Conservation (phyloP, 1,140 invertebrate genomes). For the Sycobia sp. region DNA sequence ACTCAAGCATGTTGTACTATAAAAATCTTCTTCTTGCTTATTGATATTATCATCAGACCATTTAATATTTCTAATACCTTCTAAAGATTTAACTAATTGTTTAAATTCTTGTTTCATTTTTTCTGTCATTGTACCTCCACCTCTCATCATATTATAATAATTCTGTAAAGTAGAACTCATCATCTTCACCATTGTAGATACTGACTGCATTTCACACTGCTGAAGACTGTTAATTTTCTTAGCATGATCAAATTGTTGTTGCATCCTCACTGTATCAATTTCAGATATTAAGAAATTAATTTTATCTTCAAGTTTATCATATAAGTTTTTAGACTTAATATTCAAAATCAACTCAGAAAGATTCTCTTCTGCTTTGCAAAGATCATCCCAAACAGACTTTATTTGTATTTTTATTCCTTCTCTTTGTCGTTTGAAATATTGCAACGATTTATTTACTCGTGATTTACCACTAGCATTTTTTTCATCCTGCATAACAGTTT, state of each 20-base stretch:
- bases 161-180: slow-evolving; percentile 50
- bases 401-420: slow-evolving; percentile 53
- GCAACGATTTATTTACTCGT: slow-evolving; percentile 56
- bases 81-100: slow-evolving; percentile 52
- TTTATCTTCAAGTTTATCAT: slow-evolving; percentile 40
- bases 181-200: slow-evolving; percentile 46
- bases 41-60: slow-evolving; percentile 52
- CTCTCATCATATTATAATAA: slow-evolving; percentile 51
- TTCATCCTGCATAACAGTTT: slow-evolving; percentile 42
- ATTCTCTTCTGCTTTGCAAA: slow-evolving; percentile 47
- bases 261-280: slow-evolving; percentile 44
- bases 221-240: slow-evolving; percentile 51
- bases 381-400: slow-evolving; percentile 48
- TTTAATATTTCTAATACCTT: slow-evolving; percentile 59
- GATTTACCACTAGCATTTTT: slow-evolving; percentile 58
- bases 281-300: slow-evolving; percentile 35
- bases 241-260: slow-evolving; percentile 50
- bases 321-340: slow-evolving; percentile 41
- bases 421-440: slow-evolving; percentile 58
- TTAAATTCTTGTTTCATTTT: slow-evolving; percentile 54
- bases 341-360: slow-evolving; percentile 38
- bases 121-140: slow-evolving; percentile 49
- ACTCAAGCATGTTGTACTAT: slow-evolving; percentile 46
- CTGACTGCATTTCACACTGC: slow-evolving; percentile 52
- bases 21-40: slow-evolving; percentile 43